Evolutionary conservation across 1,140 invertebrate species (phyloP).

Genomic region (Euglossa dilemma): DNA sequence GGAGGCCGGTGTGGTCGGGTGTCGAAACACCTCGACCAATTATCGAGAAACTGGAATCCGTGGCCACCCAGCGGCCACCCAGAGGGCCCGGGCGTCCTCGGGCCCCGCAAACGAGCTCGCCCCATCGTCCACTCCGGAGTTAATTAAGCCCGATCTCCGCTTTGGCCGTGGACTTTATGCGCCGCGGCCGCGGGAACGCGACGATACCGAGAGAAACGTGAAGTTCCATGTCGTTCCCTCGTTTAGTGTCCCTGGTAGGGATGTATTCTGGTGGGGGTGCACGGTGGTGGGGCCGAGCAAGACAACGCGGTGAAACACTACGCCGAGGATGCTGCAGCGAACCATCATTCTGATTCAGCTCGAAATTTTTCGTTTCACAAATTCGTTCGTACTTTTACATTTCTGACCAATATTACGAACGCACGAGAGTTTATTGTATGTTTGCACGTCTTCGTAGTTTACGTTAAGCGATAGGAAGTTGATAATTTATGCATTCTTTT

Average conservation of each 20-base stretch:
- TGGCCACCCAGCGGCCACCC: conserved; percentile 77
- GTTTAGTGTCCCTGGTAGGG: too few relatives aligned
- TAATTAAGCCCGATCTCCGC: conserved; percentile 81
- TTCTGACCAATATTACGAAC: too few relatives aligned
- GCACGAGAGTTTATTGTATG: too few relatives aligned
- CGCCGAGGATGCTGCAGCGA: too few relatives aligned
- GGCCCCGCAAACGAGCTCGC: conserved; percentile 76
- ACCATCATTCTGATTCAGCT: too few relatives aligned
- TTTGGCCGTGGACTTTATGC: conserved; percentile 77
- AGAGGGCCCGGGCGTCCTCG: conserved; percentile 58
- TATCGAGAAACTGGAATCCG: conserved; percentile 83
- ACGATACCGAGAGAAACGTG: not conserved
- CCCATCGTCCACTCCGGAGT: conserved; percentile 74
- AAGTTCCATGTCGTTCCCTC: not conserved
- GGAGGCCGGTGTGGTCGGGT: conserved; percentile 79
- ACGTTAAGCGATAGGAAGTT: too few relatives aligned
- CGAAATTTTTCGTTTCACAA: too few relatives aligned
- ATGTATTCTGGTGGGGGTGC: not conserved
- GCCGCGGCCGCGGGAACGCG: conserved; percentile 40
- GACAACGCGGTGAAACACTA: too few relatives aligned
- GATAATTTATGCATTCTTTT: too few relatives aligned
- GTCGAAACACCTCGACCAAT: conserved; percentile 83
- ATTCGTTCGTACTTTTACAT: too few relatives aligned
- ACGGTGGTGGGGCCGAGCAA: too few relatives aligned
- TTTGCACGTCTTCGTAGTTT: too few relatives aligned